Base-by-base conservation (phyloP, 1,140 invertebrate species). In the Drosophila lowei region DNA sequence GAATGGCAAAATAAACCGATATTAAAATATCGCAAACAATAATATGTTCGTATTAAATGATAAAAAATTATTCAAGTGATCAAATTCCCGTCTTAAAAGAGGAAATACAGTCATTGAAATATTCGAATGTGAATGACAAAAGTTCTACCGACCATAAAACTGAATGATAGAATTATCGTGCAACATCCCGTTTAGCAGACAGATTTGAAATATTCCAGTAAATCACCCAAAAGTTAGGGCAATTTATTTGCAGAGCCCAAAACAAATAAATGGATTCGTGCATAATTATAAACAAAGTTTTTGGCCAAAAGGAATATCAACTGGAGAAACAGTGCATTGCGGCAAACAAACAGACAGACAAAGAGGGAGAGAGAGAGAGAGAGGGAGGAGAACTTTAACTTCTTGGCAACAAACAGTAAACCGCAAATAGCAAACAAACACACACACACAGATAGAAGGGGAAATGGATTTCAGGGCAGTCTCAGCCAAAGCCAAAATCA, bases 241-340 rank as follows among this genome's bases (percentile, higher is more conserved):
- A 60, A 60, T 72, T 67, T 72, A 78, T 78, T 71, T 72, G 54
- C 41, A 13, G 16, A 25, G 34, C 30, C 15, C 25, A 46, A 21
- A 72, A 21, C 30, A 72, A 77, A 77, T 55, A 72, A 77, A 77
- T 55, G 58, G 58, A 56, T 61, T 74, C 55, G 53, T 44, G 57
- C 74, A 73, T 84, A 85, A 85, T 84, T 85, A 84, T 77, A 72
- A 75, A 76, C 64, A 76, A 70, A 72, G 64, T 76, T 59, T 46
- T 59, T 42, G 52, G 59, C 58, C 18, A 42, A 38, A 38, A 42
- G 42, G 62, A 62, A 63, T 52, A 68, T 58, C 54, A 47, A 67
- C 62, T 53, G 56, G 21, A 15, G 55, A 38, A 15, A 23, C 55
- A 52, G 47, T 21, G 54, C 52, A 62, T 75, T 84, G 79, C 75